A percentile compares a stretch with the other conserved stretches of the same genome.
These are phyloP conservation scores for Drosophila flavopinicola DNA, from an alignment of 2,888 invertebrate genomes.

Conservation along the genomic window DNA sequence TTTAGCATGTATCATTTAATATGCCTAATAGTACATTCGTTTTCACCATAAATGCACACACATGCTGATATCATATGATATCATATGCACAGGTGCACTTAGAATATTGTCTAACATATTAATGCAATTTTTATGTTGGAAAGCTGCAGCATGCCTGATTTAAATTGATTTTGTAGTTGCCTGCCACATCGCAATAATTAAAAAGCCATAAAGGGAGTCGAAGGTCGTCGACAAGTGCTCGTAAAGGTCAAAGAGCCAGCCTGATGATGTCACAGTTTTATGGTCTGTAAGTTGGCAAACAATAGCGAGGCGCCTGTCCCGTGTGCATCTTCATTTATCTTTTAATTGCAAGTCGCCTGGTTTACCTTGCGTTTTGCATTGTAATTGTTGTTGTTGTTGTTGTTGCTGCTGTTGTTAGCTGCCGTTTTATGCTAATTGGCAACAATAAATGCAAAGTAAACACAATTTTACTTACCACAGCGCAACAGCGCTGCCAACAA, in stretches of 20 bases:
- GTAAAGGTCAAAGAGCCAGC: constrained; percentile 64
- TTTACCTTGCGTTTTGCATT: constrained; percentile 46
- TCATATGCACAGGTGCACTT: constrained; percentile 24
- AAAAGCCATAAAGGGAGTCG: constrained; percentile 60
- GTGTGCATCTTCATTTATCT: constrained; percentile 62
- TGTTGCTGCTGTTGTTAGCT: constrained; percentile 24
- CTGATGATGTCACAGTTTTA: constrained; percentile 54
- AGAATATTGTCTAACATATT: constrained; percentile 3
- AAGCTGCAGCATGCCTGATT: constrained; percentile 18
- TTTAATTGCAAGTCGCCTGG: constrained; percentile 49
- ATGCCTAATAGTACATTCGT: no score
- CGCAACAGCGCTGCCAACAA: constrained; percentile 14
- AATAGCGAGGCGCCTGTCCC: constrained; percentile 50
- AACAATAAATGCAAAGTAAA: constrained; percentile 62
- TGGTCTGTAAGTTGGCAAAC: constrained; percentile 54
- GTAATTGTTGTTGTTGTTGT: no score
- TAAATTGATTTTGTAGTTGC: constrained; percentile 29
- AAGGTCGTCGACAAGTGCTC: constrained; percentile 51
- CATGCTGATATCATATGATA: constrained; percentile 2
- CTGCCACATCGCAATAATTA: constrained; percentile 40
- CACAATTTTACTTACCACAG: constrained; percentile 53
- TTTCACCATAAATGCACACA: constrained; percentile 4
- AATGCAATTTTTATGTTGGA: constrained; percentile 27
- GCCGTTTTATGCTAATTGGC: constrained; percentile 69
- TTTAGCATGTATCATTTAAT: constrained; percentile 23